Evolutionary conservation across 2,888 invertebrate genomes (phyloP).

Genomic region (Epistrophe eligans): DNA sequence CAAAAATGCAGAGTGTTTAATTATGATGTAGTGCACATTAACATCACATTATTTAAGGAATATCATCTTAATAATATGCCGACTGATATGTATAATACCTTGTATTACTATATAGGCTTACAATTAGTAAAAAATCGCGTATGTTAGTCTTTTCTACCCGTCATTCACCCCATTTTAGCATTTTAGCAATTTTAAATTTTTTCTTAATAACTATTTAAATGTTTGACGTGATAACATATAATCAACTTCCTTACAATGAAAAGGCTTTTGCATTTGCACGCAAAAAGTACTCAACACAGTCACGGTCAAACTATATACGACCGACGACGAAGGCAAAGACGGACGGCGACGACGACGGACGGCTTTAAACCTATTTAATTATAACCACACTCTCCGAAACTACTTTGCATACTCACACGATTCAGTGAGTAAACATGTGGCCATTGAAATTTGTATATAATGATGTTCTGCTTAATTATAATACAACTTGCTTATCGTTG

Average conservation of each 20-base stretch:
- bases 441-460: conserved; percentile 46
- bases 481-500: conserved; percentile 30
- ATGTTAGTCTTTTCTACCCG: neutral
- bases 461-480: conserved; percentile 56
- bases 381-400: conserved; percentile 29
- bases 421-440: conserved; percentile 59
- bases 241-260: conserved; percentile 78
- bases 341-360: neutral
- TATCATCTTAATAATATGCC: too few species aligned
- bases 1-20: too few species aligned
- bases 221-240: conserved; percentile 82
- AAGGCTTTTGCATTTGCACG: conserved; percentile 6
- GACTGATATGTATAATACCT: too few species aligned
- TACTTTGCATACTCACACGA: conserved; percentile 71
- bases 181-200: conserved; percentile 21
- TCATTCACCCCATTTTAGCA: neutral
- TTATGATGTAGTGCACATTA: too few species aligned
- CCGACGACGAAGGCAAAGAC: neutral
- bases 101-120: neutral
- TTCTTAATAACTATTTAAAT: conserved; percentile 73
- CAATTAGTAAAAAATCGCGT: conserved; percentile 2
- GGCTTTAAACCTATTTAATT: conserved; percentile 32
- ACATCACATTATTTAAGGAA: too few species aligned
- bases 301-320: conserved; percentile 39
- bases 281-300: conserved; percentile 30